Evolutionary conservation across 2,113 vertebrate species (phyloP).

Genomic region (Melanostigma gelatinosum): DNA sequence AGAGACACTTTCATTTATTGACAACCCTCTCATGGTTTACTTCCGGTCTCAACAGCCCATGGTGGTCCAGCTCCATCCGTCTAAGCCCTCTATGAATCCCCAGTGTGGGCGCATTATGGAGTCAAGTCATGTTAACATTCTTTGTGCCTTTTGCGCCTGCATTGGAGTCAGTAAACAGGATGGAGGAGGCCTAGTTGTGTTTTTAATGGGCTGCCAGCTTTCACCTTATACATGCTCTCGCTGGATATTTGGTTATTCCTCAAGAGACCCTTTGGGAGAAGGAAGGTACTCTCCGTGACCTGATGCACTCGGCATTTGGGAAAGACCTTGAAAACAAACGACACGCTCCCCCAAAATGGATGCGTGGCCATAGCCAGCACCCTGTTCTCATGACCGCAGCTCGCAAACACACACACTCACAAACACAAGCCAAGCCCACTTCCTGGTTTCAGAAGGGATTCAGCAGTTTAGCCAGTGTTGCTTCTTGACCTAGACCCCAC

Average conservation of each 20-base stretch:
- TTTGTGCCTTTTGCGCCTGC: conserved; percentile 40
- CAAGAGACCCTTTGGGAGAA: conserved; percentile 54
- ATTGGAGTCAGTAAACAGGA: conserved; percentile 59
- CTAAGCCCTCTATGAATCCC: conserved; percentile 44
- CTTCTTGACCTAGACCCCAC: conserved; percentile 60
- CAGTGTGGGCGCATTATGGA: conserved; percentile 56
- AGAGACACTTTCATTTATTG: conserved; percentile 52
- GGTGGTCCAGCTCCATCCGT: conserved; percentile 62
- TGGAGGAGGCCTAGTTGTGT: conserved; percentile 55
- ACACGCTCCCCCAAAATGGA: conserved; percentile 56
- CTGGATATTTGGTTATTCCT: conserved; percentile 71
- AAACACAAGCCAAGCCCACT: conserved; percentile 67
- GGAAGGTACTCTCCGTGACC: conserved; percentile 72
- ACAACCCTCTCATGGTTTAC: conserved; percentile 36
- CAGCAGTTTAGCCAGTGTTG: conserved; percentile 64
- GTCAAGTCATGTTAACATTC: conserved; percentile 61
- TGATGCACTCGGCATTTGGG: conserved; percentile 31
- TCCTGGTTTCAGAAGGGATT: conserved; percentile 74
- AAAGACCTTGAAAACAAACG: conserved; percentile 56
- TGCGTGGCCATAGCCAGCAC: conserved; percentile 59
- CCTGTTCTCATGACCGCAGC: conserved; percentile 78
- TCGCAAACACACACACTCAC: conserved; percentile 61
- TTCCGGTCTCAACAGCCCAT: conserved; percentile 36
- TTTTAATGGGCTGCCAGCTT: conserved; percentile 48
- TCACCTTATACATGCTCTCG: conserved; percentile 44